phyloP scores from a whole-genome alignment of 2,888 invertebrate species.

The Molorchus minor region DNA sequence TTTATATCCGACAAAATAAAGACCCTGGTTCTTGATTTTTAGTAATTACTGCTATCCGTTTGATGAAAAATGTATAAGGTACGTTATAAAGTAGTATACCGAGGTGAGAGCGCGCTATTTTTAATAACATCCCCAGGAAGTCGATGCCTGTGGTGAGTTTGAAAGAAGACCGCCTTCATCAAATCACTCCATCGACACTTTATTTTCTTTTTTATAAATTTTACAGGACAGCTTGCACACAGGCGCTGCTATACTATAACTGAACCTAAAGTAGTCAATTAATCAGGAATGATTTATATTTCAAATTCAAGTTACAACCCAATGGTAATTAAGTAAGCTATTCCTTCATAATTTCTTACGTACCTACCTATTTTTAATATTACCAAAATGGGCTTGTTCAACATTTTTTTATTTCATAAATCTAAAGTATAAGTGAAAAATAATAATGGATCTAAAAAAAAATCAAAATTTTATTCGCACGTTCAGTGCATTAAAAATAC shows the following conservation, averaged over 20 bases:
- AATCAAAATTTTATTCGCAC: too few relatives aligned
- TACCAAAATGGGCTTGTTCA: too few relatives aligned
- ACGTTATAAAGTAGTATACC: background rate
- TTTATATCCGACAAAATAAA: background rate
- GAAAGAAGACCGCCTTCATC: conserved; percentile 47
- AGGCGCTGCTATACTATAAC: conserved; percentile 1
- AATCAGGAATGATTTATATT: conserved; percentile 26
- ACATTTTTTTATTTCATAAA: too few relatives aligned
- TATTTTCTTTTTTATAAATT: conserved; percentile 25
- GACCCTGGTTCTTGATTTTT: background rate
- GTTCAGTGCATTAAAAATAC: too few relatives aligned
- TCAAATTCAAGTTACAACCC: conserved; percentile 17
- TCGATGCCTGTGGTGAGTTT: conserved; percentile 36
- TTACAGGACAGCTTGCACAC: conserved; percentile 12
- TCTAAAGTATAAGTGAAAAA: too few relatives aligned
- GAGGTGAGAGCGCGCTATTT: conserved; percentile 21
- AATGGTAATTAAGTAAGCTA: conserved; percentile 7
- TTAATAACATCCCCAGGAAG: conserved; percentile 24
- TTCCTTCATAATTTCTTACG: too few relatives aligned
- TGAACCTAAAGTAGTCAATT: conserved; percentile 15
- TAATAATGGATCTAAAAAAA: too few relatives aligned
- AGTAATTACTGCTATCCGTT: conserved; percentile 12
- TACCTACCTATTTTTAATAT: too few relatives aligned
- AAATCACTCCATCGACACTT: conserved; percentile 48
- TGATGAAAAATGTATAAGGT: conserved; percentile 15